Percentiles rank a stretch among this genome's conserved stretches.
These are phyloP conservation scores for Carlito syrichta DNA, from an alignment of 2,113 vertebrate genomes.

Conservation along the genomic window DNA sequence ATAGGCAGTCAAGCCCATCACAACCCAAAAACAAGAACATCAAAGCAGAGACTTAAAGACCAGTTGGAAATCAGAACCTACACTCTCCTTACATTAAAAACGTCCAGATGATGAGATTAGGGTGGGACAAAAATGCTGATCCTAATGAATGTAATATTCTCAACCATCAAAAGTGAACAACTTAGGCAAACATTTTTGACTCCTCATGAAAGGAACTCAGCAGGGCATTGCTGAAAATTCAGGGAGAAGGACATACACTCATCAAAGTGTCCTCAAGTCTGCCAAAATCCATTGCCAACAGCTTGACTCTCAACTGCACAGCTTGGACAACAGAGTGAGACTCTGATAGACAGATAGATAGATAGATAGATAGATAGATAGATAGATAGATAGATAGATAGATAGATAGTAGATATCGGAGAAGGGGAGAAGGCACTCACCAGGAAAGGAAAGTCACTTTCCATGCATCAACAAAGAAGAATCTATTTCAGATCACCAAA, in stretches of 20 bases:
- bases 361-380: too few relatives aligned
- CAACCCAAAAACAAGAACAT: neutral
- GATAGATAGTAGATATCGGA: too few relatives aligned
- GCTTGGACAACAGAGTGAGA: too few relatives aligned
- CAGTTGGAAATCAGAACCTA: neutral
- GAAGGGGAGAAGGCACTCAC: neutral
- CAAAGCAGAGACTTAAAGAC: constrained; percentile 21
- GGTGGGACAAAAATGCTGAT: neutral
- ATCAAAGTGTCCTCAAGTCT: neutral
- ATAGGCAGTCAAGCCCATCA: neutral
- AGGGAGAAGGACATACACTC: neutral
- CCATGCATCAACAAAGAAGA: neutral
- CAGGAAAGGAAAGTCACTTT: constrained; percentile 31
- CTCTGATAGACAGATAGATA: too few relatives aligned
- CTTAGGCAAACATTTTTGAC: neutral
- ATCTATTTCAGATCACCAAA: neutral
- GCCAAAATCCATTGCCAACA: neutral
- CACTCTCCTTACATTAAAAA: neutral
- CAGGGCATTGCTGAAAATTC: neutral
- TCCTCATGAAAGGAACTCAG: neutral
- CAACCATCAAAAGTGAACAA: neutral
- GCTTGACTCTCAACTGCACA: neutral
- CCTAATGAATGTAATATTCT: neutral
- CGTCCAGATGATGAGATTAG: neutral
- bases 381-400: too few relatives aligned